Evolutionary conservation across 2,888 invertebrate species (phyloP).

Genomic region (Isoperla grammatica): DNA sequence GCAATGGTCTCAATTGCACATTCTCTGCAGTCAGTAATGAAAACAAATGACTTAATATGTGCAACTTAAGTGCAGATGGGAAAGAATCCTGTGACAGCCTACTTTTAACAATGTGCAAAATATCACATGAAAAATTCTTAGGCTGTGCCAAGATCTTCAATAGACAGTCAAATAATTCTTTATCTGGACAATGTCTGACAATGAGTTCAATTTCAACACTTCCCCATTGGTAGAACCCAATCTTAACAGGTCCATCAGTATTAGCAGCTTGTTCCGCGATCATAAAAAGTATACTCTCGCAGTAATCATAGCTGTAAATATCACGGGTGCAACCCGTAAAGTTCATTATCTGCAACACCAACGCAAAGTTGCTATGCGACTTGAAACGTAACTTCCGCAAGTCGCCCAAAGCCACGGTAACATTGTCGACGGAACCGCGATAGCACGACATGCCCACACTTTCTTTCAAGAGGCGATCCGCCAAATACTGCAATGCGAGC

Average conservation of each 20-base stretch:
- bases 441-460: slow-evolving; percentile 3
- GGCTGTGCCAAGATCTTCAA: not conserved
- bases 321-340: not conserved
- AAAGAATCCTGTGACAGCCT: not conserved
- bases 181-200: not conserved
- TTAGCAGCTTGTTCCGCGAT: not conserved
- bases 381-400: not conserved
- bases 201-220: not conserved
- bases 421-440: not conserved
- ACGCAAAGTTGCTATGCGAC: not conserved
- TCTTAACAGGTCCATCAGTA: not conserved
- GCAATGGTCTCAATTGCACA: not conserved
- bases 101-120: no score
- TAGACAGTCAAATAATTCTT: slow-evolving; percentile 4
- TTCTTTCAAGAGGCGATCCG: slow-evolving; percentile 31
- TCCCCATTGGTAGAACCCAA: slow-evolving; percentile 10
- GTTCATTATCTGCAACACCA: not conserved
- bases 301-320: not conserved
- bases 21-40: not conserved
- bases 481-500: slow-evolving; percentile 35
- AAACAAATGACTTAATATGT: not conserved
- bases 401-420: not conserved
- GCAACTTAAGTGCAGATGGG: not conserved
- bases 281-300: not conserved
- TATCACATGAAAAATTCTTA: no score